phyloP scores from a whole-genome alignment of 2,888 invertebrate species.

The Campoplex capitator region DNA sequence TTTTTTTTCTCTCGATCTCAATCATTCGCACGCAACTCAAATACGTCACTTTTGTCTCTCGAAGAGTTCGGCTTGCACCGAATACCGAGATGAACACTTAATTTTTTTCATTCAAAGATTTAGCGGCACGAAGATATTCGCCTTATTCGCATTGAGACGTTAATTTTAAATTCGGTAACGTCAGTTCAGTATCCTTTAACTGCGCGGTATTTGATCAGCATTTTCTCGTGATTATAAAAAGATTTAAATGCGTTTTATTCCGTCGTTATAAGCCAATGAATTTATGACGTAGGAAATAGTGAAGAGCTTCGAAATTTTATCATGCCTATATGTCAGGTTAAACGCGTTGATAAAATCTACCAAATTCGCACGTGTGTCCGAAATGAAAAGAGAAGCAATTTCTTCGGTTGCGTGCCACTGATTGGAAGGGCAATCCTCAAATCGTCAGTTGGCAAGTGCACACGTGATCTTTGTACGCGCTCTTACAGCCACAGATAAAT shows the following conservation, averaged over 20 bases:
- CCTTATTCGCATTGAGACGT: not conserved
- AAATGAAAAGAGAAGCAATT: constrained; percentile 20
- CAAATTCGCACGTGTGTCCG: not conserved
- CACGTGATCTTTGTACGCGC: constrained; percentile 1
- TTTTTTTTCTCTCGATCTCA: constrained; percentile 33
- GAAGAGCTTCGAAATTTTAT: not conserved
- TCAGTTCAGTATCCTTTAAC: not conserved
- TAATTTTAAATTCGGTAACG: not conserved
- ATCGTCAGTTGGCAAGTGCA: constrained; percentile 49
- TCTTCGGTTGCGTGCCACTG: constrained; percentile 55
- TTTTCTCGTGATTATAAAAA: too few relatives aligned
- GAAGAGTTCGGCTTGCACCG: not conserved
- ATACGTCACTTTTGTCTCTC: not conserved
- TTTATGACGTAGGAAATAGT: not conserved
- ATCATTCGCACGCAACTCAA: constrained; percentile 70
- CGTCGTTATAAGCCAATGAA: too few relatives aligned
- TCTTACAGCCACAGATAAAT: constrained; percentile 50
- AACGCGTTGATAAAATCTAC: not conserved
- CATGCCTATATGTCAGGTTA: too few relatives aligned
- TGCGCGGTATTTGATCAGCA: not conserved
- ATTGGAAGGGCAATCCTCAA: constrained; percentile 45
- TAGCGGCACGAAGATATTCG: not conserved
- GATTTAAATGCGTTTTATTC: too few relatives aligned
- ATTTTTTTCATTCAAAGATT: constrained; percentile 23
- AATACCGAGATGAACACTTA: constrained; percentile 12